phyloP scores from a whole-genome alignment of 2,113 vertebrate species.

The Datnioides undecimradiatus region DNA sequence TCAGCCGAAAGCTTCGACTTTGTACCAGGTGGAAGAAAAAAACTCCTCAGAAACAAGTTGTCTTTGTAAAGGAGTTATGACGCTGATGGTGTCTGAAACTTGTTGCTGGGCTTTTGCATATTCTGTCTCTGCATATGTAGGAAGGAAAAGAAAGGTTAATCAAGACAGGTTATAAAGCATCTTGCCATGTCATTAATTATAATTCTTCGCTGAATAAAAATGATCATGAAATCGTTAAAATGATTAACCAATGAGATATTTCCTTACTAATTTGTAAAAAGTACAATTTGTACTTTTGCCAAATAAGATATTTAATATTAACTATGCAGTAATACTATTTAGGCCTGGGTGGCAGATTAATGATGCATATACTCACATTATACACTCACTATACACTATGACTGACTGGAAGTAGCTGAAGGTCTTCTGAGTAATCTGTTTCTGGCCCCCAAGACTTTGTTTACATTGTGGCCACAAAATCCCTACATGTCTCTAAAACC shows the following conservation, averaged over 20 bases:
- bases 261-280: slow-evolving; percentile 32
- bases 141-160: slow-evolving; percentile 16
- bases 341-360: background rate
- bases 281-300: slow-evolving; percentile 3
- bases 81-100: slow-evolving; percentile 24
- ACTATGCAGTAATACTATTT: background rate
- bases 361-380: background rate
- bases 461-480: background rate
- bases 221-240: slow-evolving; percentile 49
- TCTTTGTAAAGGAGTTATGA: slow-evolving; percentile 17
- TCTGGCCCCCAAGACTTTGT: background rate
- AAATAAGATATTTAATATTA: slow-evolving; percentile 3
- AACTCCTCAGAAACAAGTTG: slow-evolving; percentile 9
- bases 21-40: slow-evolving; percentile 17
- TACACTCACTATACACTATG: too few species aligned
- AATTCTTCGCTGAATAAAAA: slow-evolving; percentile 39
- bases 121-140: slow-evolving; percentile 4
- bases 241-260: slow-evolving; percentile 44
- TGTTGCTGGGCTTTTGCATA: slow-evolving; percentile 25
- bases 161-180: slow-evolving; percentile 16
- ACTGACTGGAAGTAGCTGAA: background rate
- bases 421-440: background rate
- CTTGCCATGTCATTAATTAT: slow-evolving; percentile 20
- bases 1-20: slow-evolving; percentile 5
- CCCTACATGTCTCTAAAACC: background rate